phyloP scores from a whole-genome alignment of 2,797 vertebrate genomes.

The Crax fasciolata region DNA sequence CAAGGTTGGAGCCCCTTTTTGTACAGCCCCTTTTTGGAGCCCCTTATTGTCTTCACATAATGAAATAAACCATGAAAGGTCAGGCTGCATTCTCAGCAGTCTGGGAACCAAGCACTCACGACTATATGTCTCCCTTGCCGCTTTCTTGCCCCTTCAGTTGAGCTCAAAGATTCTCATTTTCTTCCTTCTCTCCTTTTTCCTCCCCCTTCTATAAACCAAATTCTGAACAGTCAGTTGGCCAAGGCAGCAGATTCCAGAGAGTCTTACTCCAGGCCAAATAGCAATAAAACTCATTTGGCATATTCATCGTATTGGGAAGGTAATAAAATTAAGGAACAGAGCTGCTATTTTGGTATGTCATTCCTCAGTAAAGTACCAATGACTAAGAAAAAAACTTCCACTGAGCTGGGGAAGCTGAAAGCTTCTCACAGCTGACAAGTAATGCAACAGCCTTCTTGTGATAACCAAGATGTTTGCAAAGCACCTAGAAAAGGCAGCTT shows the following conservation, averaged over 20 bases:
- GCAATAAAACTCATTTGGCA: conserved; percentile 67
- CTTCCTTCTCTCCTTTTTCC: neutral
- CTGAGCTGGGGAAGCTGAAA: neutral
- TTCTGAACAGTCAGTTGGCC: conserved; percentile 25
- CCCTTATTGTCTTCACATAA: neutral
- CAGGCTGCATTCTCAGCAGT: neutral
- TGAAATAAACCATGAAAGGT: neutral
- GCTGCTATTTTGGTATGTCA: conserved; percentile 42
- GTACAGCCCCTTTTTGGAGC: no score
- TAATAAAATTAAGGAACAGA: conserved; percentile 62
- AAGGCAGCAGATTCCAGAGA: conserved; percentile 44
- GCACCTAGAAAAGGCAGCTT: neutral
- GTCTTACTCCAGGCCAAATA: conserved; percentile 48
- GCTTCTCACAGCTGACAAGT: neutral
- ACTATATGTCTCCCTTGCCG: neutral
- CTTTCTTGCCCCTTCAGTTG: neutral
- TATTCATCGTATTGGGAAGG: conserved; percentile 25
- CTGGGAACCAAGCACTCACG: neutral
- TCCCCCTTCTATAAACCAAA: neutral
- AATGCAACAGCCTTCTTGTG: neutral
- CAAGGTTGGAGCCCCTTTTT: neutral
- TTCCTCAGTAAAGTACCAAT: conserved; percentile 16
- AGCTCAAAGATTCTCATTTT: conserved; percentile 12
- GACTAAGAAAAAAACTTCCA: conserved; percentile 38
- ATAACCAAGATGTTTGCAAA: conserved; percentile 13